Conservation (phyloP, 2,888 invertebrate genomes). For the Stenodema calcarata region DNA sequence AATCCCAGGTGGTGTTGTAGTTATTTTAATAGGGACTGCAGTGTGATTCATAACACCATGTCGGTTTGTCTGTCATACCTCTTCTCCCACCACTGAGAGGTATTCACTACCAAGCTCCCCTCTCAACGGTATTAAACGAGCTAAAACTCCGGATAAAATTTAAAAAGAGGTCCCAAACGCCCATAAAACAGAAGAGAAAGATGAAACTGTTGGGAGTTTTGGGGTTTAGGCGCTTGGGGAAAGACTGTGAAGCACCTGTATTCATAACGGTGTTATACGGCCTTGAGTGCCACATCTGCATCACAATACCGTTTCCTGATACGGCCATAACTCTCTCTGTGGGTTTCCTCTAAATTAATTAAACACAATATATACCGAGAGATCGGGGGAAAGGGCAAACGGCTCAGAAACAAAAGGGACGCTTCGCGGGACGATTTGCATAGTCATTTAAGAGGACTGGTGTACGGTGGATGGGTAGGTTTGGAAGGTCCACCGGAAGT, state of each 20-base stretch:
- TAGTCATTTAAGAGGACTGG: conserved; percentile 27
- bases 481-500: no score
- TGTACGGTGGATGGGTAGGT: no score
- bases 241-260: conserved; percentile 13
- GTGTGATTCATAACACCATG: background rate
- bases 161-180: background rate
- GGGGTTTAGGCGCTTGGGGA: background rate
- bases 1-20: background rate
- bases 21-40: background rate
- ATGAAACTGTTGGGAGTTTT: background rate
- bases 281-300: conserved; percentile 37
- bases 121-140: background rate
- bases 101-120: background rate
- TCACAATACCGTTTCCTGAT: conserved; percentile 15
- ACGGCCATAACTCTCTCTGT: conserved; percentile 26
- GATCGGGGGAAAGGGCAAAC: background rate
- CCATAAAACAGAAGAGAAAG: background rate
- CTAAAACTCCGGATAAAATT: background rate
- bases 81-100: background rate
- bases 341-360: conserved; percentile 37
- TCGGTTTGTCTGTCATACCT: background rate
- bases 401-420: conserved; percentile 34
- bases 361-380: conserved; percentile 40
- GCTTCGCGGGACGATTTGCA: conserved; percentile 30
- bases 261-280: conserved; percentile 33